Conservation (phyloP, 2,797 vertebrate species). For the Chiropotes sagulatus region DNA sequence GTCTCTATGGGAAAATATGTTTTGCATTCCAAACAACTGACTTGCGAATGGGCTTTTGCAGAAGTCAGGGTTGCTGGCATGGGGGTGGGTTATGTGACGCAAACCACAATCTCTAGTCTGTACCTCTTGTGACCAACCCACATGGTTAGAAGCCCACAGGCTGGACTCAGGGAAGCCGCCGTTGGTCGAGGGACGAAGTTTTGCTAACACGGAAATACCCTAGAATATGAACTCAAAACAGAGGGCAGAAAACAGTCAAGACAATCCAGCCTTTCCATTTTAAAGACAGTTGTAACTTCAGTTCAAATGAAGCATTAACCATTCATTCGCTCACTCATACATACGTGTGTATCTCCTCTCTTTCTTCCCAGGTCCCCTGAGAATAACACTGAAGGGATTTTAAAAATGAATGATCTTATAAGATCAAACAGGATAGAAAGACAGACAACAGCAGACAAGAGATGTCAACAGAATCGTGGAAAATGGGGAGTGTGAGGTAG, state of each 20-base stretch:
- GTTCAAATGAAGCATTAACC: not conserved
- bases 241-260: not conserved
- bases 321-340: not conserved
- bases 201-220: not conserved
- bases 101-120: not conserved
- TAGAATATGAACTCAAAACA: not conserved
- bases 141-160: not conserved
- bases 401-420: not conserved
- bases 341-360: not conserved
- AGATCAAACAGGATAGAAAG: not conserved
- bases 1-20: conserved; percentile 45
- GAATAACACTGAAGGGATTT: not conserved
- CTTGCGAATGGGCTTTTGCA: conserved; percentile 11
- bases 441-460: not conserved
- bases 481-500: too few species aligned
- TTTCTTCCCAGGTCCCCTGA: not conserved
- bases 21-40: conserved; percentile 36
- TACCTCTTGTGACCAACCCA: conserved; percentile 39
- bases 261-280: not conserved
- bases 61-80: conserved; percentile 13
- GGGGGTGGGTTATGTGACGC: not conserved
- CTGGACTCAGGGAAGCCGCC: not conserved
- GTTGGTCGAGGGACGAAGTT: not conserved
- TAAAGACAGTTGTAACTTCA: not conserved
- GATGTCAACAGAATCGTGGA: not conserved